Conservation (phyloP, 2,113 vertebrate genomes). For the Pelecanus crispus region DNA sequence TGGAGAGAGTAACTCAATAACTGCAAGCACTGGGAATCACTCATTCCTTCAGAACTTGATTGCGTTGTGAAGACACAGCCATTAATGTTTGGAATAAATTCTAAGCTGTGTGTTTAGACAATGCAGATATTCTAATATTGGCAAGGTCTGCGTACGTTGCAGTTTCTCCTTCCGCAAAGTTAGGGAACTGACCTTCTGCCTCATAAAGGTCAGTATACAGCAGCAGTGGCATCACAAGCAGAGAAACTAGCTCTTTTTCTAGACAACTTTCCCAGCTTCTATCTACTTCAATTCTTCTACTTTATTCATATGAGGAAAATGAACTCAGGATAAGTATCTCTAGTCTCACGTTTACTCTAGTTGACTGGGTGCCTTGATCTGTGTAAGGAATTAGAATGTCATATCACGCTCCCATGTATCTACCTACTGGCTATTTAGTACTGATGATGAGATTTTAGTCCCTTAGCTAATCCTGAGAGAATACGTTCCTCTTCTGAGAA, state of each 20-base stretch:
- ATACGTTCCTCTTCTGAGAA: background rate
- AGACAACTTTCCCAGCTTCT: background rate
- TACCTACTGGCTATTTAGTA: background rate
- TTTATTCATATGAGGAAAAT: background rate
- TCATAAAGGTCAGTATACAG: fast-evolving
- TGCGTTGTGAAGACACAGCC: background rate
- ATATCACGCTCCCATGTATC: background rate
- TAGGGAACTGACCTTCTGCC: background rate
- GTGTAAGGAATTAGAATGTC: background rate
- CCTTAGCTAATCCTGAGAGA: background rate
- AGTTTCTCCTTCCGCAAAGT: background rate
- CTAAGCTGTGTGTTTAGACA: background rate
- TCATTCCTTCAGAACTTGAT: background rate
- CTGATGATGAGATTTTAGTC: background rate
- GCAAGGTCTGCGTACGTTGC: background rate
- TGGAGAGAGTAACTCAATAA: background rate
- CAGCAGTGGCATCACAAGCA: background rate
- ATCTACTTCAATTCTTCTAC: background rate
- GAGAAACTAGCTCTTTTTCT: background rate
- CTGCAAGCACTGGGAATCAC: background rate
- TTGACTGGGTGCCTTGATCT: background rate
- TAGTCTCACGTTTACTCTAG: background rate
- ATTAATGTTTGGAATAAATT: background rate
- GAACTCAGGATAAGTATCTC: background rate
- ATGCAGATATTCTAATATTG: background rate